These are phyloP conservation scores for Petrocephalus microphthalmus DNA, from an alignment of 2,113 vertebrate genomes.

Conservation along the genomic window DNA sequence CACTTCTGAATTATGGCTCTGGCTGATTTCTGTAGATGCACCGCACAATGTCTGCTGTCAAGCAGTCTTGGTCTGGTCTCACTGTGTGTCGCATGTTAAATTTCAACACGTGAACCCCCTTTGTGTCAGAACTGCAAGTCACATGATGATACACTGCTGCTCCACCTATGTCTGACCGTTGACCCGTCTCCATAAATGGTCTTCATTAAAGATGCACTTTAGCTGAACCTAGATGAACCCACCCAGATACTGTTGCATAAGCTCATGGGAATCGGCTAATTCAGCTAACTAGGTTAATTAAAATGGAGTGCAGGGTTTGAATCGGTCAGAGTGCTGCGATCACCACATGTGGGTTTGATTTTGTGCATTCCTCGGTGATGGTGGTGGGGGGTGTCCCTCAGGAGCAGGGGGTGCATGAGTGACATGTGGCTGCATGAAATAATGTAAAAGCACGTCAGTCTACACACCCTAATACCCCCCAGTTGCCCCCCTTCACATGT, in stretches of 20 bases:
- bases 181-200: neutral
- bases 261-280: neutral
- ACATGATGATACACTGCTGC: neutral
- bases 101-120: neutral
- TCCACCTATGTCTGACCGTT: neutral
- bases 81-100: neutral
- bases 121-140: neutral
- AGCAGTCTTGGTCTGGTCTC: neutral
- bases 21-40: neutral
- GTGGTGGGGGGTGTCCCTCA: neutral
- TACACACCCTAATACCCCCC: neutral
- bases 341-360: neutral
- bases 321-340: neutral
- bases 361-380: neutral
- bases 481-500: neutral
- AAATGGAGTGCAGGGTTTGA: conserved; percentile 31
- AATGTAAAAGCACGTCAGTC: neutral
- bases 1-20: neutral
- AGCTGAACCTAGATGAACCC: neutral
- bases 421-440: neutral
- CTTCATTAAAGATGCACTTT: neutral
- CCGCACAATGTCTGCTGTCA: neutral
- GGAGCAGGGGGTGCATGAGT: neutral
- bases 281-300: conserved; percentile 3
- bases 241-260: neutral